These are phyloP conservation scores for Calycopis cecrops DNA, from an alignment of 1,140 invertebrate genomes.

Conservation along the genomic window DNA sequence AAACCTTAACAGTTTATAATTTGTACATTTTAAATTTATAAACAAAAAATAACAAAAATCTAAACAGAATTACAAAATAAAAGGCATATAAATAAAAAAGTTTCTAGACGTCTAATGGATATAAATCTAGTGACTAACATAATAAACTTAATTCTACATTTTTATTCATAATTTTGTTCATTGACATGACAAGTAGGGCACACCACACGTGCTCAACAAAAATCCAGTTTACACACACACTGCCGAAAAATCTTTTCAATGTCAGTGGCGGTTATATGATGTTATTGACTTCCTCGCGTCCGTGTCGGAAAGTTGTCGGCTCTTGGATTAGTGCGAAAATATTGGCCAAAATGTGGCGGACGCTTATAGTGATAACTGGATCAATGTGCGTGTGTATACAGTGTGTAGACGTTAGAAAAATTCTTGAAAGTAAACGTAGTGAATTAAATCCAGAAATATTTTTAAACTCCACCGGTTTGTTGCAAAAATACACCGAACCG, in stretches of 20 bases:
- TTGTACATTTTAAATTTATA: too few relatives aligned
- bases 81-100: too few relatives aligned
- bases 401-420: background rate
- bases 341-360: background rate
- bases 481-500: conserved; percentile 40
- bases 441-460: conserved; percentile 19
- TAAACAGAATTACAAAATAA: too few relatives aligned
- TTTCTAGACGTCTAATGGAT: too few relatives aligned
- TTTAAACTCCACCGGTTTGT: conserved; percentile 38
- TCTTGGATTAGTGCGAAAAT: background rate
- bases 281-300: background rate
- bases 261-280: background rate
- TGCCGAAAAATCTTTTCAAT: background rate
- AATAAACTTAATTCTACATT: too few relatives aligned
- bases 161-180: too few relatives aligned
- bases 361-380: background rate
- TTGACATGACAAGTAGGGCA: too few relatives aligned
- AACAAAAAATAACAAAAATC: too few relatives aligned
- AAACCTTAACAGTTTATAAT: too few relatives aligned
- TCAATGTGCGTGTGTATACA: background rate
- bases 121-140: too few relatives aligned
- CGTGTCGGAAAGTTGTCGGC: conserved; percentile 2
- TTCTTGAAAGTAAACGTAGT: background rate
- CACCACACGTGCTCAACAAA: background rate
- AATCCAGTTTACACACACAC: background rate